Percentiles rank a stretch among this genome's conserved stretches.
These are phyloP conservation scores for Gobio gobio DNA, from an alignment of 2,113 vertebrate genomes.

Conservation along the genomic window DNA sequence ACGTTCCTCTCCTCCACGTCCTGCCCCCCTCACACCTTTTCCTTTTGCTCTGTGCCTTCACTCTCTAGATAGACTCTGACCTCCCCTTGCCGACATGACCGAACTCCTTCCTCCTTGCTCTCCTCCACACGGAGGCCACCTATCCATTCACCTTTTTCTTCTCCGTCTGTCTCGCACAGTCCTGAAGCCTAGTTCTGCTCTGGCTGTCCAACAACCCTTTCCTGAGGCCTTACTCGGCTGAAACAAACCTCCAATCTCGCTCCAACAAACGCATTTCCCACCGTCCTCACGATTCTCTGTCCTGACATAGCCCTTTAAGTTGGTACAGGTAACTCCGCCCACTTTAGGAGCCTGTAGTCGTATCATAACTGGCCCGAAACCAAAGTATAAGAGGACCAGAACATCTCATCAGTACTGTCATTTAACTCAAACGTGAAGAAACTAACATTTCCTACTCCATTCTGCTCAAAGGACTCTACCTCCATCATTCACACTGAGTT, in stretches of 20 bases:
- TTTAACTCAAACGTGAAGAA: neutral
- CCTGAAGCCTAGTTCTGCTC: slow-evolving; percentile 13
- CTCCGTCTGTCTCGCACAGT: neutral
- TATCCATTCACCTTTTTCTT: slow-evolving; percentile 6
- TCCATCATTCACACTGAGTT: slow-evolving; percentile 27
- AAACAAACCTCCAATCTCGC: neutral
- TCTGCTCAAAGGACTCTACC: slow-evolving; percentile 1
- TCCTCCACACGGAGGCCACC: slow-evolving; percentile 13
- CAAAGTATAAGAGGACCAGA: slow-evolving; percentile 16
- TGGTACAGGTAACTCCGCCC: neutral
- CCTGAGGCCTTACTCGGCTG: neutral
- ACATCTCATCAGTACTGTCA: neutral
- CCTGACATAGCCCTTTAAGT: neutral
- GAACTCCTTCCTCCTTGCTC: slow-evolving; percentile 23
- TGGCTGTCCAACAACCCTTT: neutral
- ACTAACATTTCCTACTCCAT: slow-evolving; percentile 8
- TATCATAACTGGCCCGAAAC: neutral
- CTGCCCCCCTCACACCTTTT: slow-evolving; percentile 54
- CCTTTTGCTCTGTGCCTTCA: slow-evolving; percentile 35
- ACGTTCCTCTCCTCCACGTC: slow-evolving; percentile 64
- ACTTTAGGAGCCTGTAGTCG: neutral
- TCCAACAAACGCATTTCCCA: neutral
- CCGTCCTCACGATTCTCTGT: neutral
- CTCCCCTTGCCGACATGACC: slow-evolving; percentile 28
- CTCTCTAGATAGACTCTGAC: slow-evolving; percentile 46